Evolutionary conservation across 2,113 vertebrate genomes (phyloP).

Genomic region (Murina feae): DNA sequence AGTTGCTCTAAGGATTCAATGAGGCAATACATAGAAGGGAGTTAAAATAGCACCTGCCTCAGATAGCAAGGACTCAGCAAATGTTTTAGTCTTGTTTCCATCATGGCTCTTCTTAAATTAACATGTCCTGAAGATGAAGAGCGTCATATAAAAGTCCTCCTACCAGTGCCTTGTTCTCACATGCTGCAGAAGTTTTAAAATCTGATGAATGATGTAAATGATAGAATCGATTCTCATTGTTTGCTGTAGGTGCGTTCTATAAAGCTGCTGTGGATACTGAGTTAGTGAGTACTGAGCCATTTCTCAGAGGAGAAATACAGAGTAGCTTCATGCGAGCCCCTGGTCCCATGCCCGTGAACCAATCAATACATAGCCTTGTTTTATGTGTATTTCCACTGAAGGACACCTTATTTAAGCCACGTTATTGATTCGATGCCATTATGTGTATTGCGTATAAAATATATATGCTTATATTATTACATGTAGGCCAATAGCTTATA

Average conservation of each 20-base stretch:
- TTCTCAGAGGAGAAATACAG: background rate
- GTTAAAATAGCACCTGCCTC: background rate
- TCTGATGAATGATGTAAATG: background rate
- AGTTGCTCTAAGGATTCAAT: background rate
- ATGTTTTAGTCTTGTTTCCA: background rate
- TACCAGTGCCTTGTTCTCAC: background rate
- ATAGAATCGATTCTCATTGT: background rate
- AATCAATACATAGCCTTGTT: background rate
- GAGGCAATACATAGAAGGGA: background rate
- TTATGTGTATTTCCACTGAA: background rate
- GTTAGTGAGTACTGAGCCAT: background rate
- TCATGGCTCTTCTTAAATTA: background rate
- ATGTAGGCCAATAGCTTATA: background rate
- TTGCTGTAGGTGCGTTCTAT: background rate
- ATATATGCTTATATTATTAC: background rate
- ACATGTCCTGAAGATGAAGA: background rate
- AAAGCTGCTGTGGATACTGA: background rate
- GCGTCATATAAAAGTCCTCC: background rate
- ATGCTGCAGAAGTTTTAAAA: background rate
- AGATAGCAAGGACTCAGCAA: background rate
- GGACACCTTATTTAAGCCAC: background rate
- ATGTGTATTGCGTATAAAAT: background rate
- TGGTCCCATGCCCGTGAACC: background rate
- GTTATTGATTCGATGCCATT: background rate
- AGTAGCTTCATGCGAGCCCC: background rate